These are phyloP conservation scores for Ptychobarbus kaznakovi DNA, from an alignment of 2,797 vertebrate species.

Conservation along the genomic window DNA sequence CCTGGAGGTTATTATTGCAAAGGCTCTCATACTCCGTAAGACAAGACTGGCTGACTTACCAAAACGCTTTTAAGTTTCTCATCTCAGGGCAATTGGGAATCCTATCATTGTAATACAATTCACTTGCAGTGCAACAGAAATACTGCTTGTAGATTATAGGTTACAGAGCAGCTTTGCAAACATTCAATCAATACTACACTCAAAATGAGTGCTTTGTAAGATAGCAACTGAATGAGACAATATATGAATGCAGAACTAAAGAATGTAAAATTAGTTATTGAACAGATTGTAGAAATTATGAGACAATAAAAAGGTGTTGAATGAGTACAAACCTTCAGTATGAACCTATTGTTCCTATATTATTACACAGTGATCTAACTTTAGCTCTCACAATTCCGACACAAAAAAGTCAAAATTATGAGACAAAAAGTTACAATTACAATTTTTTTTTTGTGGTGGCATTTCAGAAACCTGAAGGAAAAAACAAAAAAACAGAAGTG, in stretches of 20 bases:
- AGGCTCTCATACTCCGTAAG: background rate
- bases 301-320: background rate
- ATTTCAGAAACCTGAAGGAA: no score
- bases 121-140: background rate
- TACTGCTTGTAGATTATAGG: constrained; percentile 4
- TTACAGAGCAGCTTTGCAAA: background rate
- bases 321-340: background rate
- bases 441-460: no score
- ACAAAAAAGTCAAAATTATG: background rate
- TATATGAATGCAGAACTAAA: constrained; percentile 7
- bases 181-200: constrained; percentile 17
- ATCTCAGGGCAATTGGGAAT: background rate
- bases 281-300: background rate
- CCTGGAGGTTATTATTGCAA: constrained; percentile 5
- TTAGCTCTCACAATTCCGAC: background rate
- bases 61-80: background rate
- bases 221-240: background rate
- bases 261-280: background rate
- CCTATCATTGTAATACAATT: constrained; percentile 5
- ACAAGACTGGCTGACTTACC: background rate
- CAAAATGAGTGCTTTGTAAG: constrained; percentile 6
- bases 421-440: background rate
- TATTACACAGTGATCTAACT: background rate
- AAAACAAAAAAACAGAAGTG: no score
- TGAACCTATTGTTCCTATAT: background rate